These are phyloP conservation scores for Chrysemys picta DNA, from an alignment of 2,113 vertebrate genomes.

Conservation along the genomic window DNA sequence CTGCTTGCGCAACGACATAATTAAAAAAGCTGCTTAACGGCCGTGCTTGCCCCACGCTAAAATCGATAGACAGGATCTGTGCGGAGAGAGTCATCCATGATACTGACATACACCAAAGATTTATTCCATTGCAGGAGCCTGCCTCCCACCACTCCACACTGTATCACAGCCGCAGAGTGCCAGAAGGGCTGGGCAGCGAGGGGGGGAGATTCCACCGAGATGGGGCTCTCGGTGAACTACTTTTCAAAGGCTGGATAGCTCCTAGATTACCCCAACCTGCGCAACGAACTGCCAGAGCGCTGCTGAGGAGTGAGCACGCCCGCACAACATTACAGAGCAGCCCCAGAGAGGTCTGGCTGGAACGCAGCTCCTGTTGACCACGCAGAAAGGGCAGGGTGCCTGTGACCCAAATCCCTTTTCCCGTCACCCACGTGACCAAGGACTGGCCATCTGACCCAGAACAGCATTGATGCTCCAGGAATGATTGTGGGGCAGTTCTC, in stretches of 20 bases:
- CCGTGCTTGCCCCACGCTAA: fast-evolving
- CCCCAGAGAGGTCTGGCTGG: not conserved
- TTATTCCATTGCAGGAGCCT: not conserved
- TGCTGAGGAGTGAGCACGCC: not conserved
- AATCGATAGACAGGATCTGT: not conserved
- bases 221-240: fast-evolving
- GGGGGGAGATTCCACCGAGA: not conserved
- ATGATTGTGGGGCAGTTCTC: not conserved
- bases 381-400: not conserved
- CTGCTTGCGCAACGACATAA: fast-evolving
- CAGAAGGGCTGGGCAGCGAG: not conserved
- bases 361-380: not conserved
- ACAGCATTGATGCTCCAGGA: not conserved
- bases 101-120: not conserved
- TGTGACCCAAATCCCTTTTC: not conserved
- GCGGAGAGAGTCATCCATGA: not conserved
- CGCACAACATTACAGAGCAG: not conserved
- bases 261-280: not conserved
- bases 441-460: not conserved
- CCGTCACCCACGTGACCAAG: not conserved
- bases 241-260: not conserved
- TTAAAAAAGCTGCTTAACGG: not conserved
- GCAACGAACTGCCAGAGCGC: not conserved
- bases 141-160: not conserved
- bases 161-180: not conserved